Evolutionary conservation across 2,113 vertebrate genomes (phyloP), one percentile per base, ranked within the genome.

Genomic region (Rhadina sibilatrix): DNA sequence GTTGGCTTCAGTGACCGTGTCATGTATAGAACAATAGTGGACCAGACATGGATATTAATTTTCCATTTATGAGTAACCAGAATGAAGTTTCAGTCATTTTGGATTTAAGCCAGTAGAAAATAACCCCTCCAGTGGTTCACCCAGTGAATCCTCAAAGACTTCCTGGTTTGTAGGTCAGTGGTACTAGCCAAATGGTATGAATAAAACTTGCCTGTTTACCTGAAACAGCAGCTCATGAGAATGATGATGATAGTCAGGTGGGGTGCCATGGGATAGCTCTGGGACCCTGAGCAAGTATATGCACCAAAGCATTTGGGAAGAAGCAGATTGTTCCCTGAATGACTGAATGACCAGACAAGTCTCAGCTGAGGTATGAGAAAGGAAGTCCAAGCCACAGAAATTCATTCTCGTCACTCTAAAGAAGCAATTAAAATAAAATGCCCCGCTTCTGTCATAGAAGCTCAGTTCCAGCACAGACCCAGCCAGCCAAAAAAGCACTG

Each of bases 31-130:
- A 93, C 83, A 96, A 88, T 5, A 83, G 33, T 11, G 21, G 71
- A 54, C 35, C 64, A 86, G 75, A 57, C n/a, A 70, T 0, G 0
- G 71, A 83, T 20, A 64, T 35, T 86, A 3, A 42, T 86, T 93
- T 86, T 90, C 83, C 71, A 65, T 81, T 90, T 74, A 77, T 83
- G 68, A 97, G 53, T 38, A 94, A 91, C 24, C 59, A 81, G 60
- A 92, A 90, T 46, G 85, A 92, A 84, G 68, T 64, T 93, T 89
- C 49, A 89, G 70, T 65, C 40, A 87, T 78, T 88, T 80, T 68
- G 85, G 56, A 92, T 38, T 88, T 63, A 66, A 75, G 68, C 49
- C 90, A 93, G 52, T 22, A 95, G 76, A 89, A 94, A 93, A 89
- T 16, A 93, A 78, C 11, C 56, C 57, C 83, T 88, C 72, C 82